Evolutionary conservation across 1,140 invertebrate species (phyloP).

Genomic region (Leguminivora glycinivorella): DNA sequence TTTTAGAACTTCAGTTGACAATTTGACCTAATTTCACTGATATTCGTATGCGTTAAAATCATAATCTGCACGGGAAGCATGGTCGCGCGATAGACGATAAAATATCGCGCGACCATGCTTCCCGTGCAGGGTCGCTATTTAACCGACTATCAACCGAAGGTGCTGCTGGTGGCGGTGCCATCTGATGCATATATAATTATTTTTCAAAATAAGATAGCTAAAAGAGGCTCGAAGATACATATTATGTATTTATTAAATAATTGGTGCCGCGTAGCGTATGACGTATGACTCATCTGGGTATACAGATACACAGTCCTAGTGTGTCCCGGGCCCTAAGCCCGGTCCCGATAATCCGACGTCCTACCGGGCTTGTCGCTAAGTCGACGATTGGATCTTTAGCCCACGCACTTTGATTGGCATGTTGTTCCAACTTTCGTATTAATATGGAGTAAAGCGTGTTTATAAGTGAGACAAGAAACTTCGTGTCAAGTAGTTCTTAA

Average conservation of each 20-base stretch:
- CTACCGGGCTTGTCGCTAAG: constrained; percentile 22
- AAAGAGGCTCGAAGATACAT: no score
- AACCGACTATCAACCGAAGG: no score
- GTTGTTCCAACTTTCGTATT: constrained; percentile 12
- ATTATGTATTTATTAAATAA: not conserved
- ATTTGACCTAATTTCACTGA: no score
- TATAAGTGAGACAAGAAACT: not conserved
- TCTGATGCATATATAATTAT: no score
- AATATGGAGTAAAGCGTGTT: constrained; percentile 5
- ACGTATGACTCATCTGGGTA: not conserved
- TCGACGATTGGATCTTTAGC: constrained; percentile 16
- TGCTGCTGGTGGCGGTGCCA: no score
- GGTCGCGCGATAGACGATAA: no score
- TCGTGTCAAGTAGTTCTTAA: not conserved
- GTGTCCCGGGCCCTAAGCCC: not conserved
- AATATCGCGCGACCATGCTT: no score
- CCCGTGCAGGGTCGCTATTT: no score
- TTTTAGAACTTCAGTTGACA: no score
- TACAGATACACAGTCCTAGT: not conserved
- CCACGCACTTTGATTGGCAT: constrained; percentile 13
- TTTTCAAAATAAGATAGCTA: no score
- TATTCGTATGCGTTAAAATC: no score
- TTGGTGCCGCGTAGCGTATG: not conserved
- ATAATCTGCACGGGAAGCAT: no score
- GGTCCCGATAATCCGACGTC: constrained; percentile 21